These are phyloP conservation scores for Ichneumon xanthorius DNA, from an alignment of 2,888 invertebrate genomes.

Conservation along the genomic window DNA sequence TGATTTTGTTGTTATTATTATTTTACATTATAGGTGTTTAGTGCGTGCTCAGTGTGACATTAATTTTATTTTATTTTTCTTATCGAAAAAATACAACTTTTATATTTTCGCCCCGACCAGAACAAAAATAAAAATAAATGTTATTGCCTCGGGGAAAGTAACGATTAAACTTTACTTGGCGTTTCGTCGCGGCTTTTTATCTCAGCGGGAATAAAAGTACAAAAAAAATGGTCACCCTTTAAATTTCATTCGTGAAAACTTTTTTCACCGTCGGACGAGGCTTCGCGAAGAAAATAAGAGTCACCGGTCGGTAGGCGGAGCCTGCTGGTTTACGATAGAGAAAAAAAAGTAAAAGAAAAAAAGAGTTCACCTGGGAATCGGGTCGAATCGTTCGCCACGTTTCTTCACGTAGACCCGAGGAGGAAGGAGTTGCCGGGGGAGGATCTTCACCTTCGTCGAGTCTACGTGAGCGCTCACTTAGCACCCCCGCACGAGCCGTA, in stretches of 20 bases:
- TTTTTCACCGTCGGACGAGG: not conserved
- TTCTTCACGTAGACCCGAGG: slow-evolving; percentile 16
- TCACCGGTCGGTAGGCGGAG: slow-evolving; percentile 1
- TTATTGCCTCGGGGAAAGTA: not conserved
- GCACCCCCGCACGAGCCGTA: slow-evolving; percentile 18
- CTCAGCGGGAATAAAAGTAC: not conserved
- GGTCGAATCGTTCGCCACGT: slow-evolving; percentile 54
- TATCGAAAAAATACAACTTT: too few relatives aligned
- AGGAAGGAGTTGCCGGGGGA: slow-evolving; percentile 10
- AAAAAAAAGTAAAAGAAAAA: slow-evolving; percentile 15
- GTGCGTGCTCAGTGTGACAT: too few relatives aligned
- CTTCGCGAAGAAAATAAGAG: slow-evolving; percentile 17
- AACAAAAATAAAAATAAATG: too few relatives aligned
- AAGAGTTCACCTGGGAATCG: slow-evolving; percentile 42
- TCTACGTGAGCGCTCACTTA: slow-evolving; percentile 48
- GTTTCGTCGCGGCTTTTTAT: not conserved
- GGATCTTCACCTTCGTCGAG: slow-evolving; percentile 42
- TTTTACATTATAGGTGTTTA: too few relatives aligned
- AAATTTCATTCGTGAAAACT: not conserved
- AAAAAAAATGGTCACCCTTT: not conserved
- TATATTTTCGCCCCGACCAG: too few relatives aligned
- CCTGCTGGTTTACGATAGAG: slow-evolving; percentile 44
- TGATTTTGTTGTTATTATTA: too few relatives aligned
- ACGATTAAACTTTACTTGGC: not conserved
- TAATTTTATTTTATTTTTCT: too few relatives aligned